These are phyloP conservation scores for Erebia aethiops DNA, from an alignment of 2,888 invertebrate species.

Conservation along the genomic window DNA sequence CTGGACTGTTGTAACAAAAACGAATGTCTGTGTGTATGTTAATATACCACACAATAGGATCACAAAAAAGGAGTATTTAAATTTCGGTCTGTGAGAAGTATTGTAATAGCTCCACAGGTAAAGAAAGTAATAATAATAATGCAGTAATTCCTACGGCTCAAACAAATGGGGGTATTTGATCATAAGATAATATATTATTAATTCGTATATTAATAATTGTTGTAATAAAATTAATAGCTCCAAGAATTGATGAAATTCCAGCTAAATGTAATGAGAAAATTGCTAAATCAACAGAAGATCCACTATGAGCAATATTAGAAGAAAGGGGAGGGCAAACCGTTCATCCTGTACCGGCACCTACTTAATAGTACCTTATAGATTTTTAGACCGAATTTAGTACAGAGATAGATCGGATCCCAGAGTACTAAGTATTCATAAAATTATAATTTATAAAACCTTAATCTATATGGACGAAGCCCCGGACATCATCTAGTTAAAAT, in stretches of 20 bases:
- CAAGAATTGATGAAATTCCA: slow-evolving; percentile 88
- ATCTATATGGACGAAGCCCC: no score
- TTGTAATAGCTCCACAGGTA: slow-evolving; percentile 92
- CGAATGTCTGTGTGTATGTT: no score
- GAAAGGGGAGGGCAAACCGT: slow-evolving; percentile 83
- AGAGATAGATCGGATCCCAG: no score
- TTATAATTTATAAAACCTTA: no score
- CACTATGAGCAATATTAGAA: slow-evolving; percentile 84
- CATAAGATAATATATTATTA: slow-evolving; percentile 81
- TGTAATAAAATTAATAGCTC: slow-evolving; percentile 90
- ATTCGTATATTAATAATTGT: slow-evolving; percentile 89
- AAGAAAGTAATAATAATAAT: slow-evolving; percentile 84
- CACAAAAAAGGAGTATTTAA: slow-evolving; percentile 92
- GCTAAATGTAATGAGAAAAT: slow-evolving; percentile 91
- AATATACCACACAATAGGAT: slow-evolving; percentile 68
- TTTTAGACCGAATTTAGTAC: no score
- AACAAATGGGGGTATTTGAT: slow-evolving; percentile 87
- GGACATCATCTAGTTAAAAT: no score
- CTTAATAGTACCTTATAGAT: no score
- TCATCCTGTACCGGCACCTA: slow-evolving; percentile 69
- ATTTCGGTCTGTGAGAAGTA: slow-evolving; percentile 90
- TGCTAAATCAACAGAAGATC: slow-evolving; percentile 87
- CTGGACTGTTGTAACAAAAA: no score
- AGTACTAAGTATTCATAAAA: no score
- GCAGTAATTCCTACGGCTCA: slow-evolving; percentile 85